Evolutionary conservation across 2,797 vertebrate genomes (phyloP).

Genomic region (Acanthiza pusilla): DNA sequence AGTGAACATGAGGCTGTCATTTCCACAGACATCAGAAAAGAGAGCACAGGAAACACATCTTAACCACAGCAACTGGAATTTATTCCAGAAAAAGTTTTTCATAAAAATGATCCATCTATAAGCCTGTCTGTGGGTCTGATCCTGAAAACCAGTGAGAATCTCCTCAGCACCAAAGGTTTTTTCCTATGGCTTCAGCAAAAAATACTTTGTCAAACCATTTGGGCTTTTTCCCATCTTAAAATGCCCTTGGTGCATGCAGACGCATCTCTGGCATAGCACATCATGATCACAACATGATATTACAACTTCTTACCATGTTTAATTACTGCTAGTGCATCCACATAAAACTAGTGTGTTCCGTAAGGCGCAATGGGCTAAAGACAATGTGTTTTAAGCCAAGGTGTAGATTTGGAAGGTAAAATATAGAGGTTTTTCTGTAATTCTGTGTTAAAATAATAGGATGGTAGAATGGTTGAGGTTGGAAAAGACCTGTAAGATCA

Average conservation of each 20-base stretch:
- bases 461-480: neutral
- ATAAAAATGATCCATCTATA: neutral
- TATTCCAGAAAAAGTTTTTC: neutral
- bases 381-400: neutral
- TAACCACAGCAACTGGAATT: neutral
- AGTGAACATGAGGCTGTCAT: neutral
- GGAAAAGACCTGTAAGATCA: neutral
- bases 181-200: neutral
- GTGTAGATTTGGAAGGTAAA: neutral
- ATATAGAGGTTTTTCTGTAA: neutral
- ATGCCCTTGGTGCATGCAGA: fast-evolving
- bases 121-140: neutral
- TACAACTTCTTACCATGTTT: neutral
- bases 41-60: neutral
- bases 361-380: neutral
- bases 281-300: too few relatives aligned
- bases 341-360: fast-evolving
- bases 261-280: neutral
- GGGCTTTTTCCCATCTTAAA: neutral
- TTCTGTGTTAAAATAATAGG: neutral
- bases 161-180: neutral
- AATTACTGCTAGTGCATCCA: neutral
- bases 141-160: neutral
- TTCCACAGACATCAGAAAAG: neutral
- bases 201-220: neutral